Conservation (phyloP, 2,888 invertebrate genomes). For the Capitulum mitella region DNA sequence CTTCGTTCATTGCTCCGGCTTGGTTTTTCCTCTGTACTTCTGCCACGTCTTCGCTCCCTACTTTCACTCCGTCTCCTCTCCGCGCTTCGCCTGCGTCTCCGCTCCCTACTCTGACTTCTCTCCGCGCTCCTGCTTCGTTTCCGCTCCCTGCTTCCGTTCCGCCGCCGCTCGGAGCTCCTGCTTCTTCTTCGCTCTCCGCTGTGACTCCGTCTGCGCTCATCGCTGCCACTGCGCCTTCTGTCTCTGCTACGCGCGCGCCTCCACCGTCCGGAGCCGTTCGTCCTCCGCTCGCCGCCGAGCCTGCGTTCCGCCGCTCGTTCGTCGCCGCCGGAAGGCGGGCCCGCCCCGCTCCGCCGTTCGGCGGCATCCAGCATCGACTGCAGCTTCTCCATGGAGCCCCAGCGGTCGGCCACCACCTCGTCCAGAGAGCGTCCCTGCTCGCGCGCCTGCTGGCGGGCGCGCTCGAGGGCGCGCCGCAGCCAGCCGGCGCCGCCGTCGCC, state of each 20-base stretch:
- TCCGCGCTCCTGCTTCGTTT: conserved; percentile 20
- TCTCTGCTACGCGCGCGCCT: not conserved
- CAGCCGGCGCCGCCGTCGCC: conserved; percentile 51
- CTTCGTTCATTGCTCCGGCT: not conserved
- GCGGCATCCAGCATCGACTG: conserved; percentile 49
- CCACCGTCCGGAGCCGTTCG: not conserved
- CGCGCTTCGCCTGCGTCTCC: not conserved
- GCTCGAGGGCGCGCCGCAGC: conserved; percentile 50
- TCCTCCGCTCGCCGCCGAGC: not conserved
- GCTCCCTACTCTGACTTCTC: not conserved
- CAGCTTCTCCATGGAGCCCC: conserved; percentile 52
- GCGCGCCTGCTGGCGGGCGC: conserved; percentile 52
- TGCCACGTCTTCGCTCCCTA: conserved; percentile 23
- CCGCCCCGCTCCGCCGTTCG: conserved; percentile 40
- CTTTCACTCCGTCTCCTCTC: not conserved
- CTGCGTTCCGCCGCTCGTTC: too few species aligned
- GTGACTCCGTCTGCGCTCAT: not conserved
- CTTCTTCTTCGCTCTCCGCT: conserved; percentile 22
- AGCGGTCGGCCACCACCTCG: conserved; percentile 53
- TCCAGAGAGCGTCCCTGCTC: conserved; percentile 50
- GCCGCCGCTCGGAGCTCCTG: conserved; percentile 9
- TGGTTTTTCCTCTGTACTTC: conserved; percentile 27
- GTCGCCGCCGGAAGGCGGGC: conserved; percentile 43
- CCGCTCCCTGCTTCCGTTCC: conserved; percentile 1
- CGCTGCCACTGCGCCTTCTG: not conserved